These are phyloP conservation scores for Campylomormyrus tamandua DNA, from an alignment of 2,113 vertebrate species.

Conservation along the genomic window DNA sequence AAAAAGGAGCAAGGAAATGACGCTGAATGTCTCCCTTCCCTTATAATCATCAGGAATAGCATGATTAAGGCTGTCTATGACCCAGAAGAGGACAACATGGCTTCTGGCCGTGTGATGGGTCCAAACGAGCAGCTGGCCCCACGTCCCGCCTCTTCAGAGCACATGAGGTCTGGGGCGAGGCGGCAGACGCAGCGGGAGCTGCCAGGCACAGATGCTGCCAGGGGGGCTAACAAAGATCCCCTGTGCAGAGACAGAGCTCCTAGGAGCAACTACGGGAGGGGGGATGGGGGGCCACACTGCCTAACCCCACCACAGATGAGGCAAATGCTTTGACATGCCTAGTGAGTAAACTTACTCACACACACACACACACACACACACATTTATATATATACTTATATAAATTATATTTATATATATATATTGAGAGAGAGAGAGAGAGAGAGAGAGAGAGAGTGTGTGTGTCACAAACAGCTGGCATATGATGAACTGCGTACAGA, in stretches of 20 bases:
- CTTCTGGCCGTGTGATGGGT: not conserved
- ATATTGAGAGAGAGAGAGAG: no score
- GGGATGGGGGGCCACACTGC: not conserved
- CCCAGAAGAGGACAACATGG: not conserved
- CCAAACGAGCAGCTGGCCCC: not conserved
- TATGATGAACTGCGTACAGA: not conserved
- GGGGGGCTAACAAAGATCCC: not conserved
- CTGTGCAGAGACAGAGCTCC: not conserved
- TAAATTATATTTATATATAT: no score
- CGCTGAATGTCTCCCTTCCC: not conserved
- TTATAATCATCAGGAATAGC: not conserved
- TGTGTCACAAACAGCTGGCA: not conserved
- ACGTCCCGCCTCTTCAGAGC: not conserved
- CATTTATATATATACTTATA: no score
- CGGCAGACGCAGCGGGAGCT: not conserved
- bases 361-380: no score
- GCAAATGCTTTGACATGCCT: not conserved
- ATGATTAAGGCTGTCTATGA: not conserved
- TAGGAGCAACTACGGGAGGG: not conserved
- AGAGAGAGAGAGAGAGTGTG: no score
- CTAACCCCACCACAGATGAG: not conserved
- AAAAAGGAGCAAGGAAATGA: not conserved
- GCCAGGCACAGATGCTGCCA: constrained; percentile 11
- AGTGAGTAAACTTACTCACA: not conserved
- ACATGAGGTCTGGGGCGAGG: not conserved